Evolutionary conservation across 2,888 invertebrate species (phyloP).

Genomic region (Drosophila putrida): DNA sequence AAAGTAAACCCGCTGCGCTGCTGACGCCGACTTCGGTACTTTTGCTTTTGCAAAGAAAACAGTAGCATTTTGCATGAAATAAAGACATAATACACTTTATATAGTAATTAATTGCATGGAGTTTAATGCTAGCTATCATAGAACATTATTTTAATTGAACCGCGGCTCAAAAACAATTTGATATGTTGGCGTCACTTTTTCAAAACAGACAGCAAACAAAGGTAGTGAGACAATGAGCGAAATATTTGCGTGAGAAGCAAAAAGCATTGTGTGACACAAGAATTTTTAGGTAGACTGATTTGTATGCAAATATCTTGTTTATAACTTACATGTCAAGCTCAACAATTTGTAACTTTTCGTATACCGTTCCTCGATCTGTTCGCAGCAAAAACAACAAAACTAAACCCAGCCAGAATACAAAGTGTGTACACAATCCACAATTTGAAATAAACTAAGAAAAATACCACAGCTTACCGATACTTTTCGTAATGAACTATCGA

Average conservation of each 20-base stretch:
- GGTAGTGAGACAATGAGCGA: neutral
- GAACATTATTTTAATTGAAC: conserved; percentile 26
- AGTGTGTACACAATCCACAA: conserved; percentile 49
- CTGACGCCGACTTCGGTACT: conserved; percentile 55
- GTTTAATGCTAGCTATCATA: neutral
- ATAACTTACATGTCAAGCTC: conserved; percentile 47
- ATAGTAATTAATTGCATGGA: neutral
- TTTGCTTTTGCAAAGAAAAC: conserved; percentile 24
- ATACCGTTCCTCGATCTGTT: conserved; percentile 19
- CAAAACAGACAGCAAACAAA: conserved; percentile 44
- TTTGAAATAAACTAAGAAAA: conserved; percentile 16
- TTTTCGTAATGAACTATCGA: neutral
- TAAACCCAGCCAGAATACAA: conserved; percentile 20
- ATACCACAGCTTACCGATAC: neutral
- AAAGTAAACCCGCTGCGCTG: conserved; percentile 53
- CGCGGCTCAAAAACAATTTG: conserved; percentile 50
- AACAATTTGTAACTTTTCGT: conserved; percentile 38
- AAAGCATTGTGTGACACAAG: neutral
- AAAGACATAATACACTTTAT: neutral
- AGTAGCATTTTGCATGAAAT: neutral
- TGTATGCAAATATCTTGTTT: neutral
- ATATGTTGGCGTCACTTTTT: conserved; percentile 71
- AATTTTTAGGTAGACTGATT: neutral
- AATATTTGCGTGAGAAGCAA: neutral
- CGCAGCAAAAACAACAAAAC: conserved; percentile 60